Evolutionary conservation across 2,797 vertebrate genomes (phyloP), one percentile per base, ranked within the genome.

Genomic region (Australoheros facetus): DNA sequence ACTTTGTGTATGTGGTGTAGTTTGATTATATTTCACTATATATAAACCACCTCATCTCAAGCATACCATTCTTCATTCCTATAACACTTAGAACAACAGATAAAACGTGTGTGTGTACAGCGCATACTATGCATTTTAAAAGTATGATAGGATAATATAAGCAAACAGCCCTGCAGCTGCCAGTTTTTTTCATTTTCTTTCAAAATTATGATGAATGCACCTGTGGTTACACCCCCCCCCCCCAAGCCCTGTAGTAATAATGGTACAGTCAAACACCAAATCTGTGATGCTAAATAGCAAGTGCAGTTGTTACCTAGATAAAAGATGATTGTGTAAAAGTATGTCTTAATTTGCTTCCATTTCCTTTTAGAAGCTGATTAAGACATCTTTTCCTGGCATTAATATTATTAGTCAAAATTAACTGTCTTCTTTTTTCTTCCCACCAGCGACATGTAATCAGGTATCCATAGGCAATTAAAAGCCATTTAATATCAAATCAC

Each of bases 361-460:
- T 69, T 51, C 42, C 19, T 28, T 28, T 66, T 23, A 66, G 39
- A 48, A 66, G 39, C 39, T 66, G 16, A 45, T 45, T 66, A 66
- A 48, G 16, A 45, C 16, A 69, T 51, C 26, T 45, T 48, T 66
- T 48, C 62, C 62, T 69, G 62, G 62, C 17, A 3, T 26, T 30
- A 28, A 30, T 51, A 28, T 66, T 30, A 66, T 55, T 10, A 12
- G 7, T 53, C 21, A 59, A 66, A 79, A 77, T 73, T 1, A 55
- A 59, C 55, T 76, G 19, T 82, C 57, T 28, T 71, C 73, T 74
- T 13, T 48, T 54, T 16, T 79, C 37, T 54, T 16, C 77, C 28
- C 16, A 53, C 4, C 3, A 56, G 30, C 30, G 51, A 21, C 4
- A 9, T 57, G 56, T 58, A 72, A 19, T 60, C 16, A 58, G 13